Conservation (phyloP, 37 sponge, comb jelly and placozoan genomes). For the Haliclona indistincta region DNA sequence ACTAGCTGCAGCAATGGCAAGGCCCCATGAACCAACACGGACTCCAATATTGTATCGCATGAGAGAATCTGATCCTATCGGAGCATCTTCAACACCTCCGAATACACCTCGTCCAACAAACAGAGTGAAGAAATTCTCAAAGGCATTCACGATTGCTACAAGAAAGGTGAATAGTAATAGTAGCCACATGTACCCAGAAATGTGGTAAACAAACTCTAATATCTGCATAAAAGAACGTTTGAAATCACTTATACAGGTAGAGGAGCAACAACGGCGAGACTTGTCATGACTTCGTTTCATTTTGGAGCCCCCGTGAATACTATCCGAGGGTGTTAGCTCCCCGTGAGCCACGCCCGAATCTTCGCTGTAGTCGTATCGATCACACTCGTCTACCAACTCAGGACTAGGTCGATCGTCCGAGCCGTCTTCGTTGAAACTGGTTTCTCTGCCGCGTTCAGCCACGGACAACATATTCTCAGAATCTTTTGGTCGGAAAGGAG, state of each 20-base stretch:
- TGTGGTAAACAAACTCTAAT: constrained; percentile 15
- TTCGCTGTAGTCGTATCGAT: too few species aligned
- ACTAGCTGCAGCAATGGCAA: too few species aligned
- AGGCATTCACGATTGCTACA: not conserved
- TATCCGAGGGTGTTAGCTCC: too few species aligned
- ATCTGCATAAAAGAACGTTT: not conserved
- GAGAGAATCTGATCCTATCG: not conserved
- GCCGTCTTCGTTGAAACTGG: not conserved
- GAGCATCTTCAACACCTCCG: constrained; percentile 7
- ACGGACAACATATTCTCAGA: not conserved
- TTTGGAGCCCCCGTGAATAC: too few species aligned
- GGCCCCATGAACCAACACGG: not conserved
- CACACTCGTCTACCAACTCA: too few species aligned
- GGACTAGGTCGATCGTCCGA: not conserved
- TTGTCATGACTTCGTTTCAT: too few species aligned
- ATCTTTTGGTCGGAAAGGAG: not conserved
- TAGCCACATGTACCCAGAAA: constrained; percentile 8
- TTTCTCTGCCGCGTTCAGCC: not conserved
- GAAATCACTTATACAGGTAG: too few species aligned
- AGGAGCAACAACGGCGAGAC: too few species aligned
- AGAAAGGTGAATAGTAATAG: constrained; percentile 2
- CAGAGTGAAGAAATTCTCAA: constrained; percentile 16
- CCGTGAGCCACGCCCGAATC: too few species aligned
- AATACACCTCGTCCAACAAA: constrained; percentile 29
- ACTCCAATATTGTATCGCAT: constrained; percentile 16